These are phyloP conservation scores for Antechinus flavipes DNA, from an alignment of 2,113 vertebrate species.

Conservation along the genomic window DNA sequence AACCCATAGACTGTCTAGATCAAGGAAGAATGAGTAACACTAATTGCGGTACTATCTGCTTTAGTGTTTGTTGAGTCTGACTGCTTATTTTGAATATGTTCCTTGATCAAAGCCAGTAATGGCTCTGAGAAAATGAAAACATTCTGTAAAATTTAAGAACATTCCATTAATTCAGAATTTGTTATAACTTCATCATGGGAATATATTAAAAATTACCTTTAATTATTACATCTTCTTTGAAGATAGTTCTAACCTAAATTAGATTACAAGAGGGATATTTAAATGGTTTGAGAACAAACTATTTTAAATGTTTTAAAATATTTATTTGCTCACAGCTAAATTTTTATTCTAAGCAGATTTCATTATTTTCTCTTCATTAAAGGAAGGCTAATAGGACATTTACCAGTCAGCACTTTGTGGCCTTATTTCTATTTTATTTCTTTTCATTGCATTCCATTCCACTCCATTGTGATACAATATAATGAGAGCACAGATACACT, in stretches of 20 bases:
- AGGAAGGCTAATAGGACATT: neutral
- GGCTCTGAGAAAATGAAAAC: neutral
- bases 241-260: neutral
- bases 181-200: neutral
- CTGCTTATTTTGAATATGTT: neutral
- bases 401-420: neutral
- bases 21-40: neutral
- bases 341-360: neutral
- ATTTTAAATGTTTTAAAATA: neutral
- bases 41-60: neutral
- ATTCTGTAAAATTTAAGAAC: neutral
- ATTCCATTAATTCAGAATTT: neutral
- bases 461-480: neutral
- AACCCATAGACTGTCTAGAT: neutral
- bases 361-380: neutral
- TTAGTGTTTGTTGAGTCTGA: neutral
- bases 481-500: neutral
- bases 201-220: neutral
- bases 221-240: neutral
- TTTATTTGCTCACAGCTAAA: neutral
- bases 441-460: neutral
- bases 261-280: neutral
- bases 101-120: neutral
- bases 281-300: neutral
- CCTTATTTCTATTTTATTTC: neutral